These are phyloP conservation scores for Sinocyclocheilus anshuiensis DNA, from an alignment of 2,113 vertebrate genomes.

Conservation along the genomic window DNA sequence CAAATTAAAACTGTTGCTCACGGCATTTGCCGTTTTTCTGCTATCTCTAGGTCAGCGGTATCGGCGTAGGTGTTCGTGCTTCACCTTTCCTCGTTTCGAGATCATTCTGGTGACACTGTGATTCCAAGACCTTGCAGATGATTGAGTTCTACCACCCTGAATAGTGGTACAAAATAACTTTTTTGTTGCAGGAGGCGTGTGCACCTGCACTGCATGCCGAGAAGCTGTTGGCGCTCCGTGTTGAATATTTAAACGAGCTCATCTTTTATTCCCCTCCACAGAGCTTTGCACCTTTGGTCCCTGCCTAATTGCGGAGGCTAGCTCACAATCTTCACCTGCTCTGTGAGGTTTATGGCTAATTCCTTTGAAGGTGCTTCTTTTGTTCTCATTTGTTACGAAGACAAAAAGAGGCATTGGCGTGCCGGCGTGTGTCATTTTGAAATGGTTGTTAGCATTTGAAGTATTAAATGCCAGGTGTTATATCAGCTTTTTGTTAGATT, in stretches of 20 bases:
- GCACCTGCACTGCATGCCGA: slow-evolving; percentile 55
- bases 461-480: slow-evolving; percentile 20
- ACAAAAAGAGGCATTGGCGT: slow-evolving; percentile 14
- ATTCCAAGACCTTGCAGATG: slow-evolving; percentile 49
- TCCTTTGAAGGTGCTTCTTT: slow-evolving; percentile 58
- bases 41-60: neutral
- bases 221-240: slow-evolving; percentile 11
- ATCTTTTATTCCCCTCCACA: slow-evolving; percentile 56
- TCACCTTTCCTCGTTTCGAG: slow-evolving; percentile 18
- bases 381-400: slow-evolving; percentile 43
- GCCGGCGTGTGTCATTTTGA: slow-evolving; percentile 26
- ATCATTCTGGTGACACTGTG: slow-evolving; percentile 43
- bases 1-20: slow-evolving; percentile 24
- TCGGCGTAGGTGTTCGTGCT: neutral
- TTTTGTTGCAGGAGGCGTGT: slow-evolving; percentile 49
- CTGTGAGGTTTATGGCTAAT: slow-evolving; percentile 54
- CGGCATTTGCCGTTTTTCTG: neutral
- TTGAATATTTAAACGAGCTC: slow-evolving; percentile 60
- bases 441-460: slow-evolving; percentile 16
- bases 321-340: slow-evolving; percentile 43
- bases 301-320: slow-evolving; percentile 54
- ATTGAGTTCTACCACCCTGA: slow-evolving; percentile 44
- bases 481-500: neutral
- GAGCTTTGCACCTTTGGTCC: slow-evolving; percentile 58
- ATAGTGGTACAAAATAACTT: slow-evolving; percentile 50